Conservation (phyloP, 1,140 invertebrate genomes). For the Drosophila guanche region DNA sequence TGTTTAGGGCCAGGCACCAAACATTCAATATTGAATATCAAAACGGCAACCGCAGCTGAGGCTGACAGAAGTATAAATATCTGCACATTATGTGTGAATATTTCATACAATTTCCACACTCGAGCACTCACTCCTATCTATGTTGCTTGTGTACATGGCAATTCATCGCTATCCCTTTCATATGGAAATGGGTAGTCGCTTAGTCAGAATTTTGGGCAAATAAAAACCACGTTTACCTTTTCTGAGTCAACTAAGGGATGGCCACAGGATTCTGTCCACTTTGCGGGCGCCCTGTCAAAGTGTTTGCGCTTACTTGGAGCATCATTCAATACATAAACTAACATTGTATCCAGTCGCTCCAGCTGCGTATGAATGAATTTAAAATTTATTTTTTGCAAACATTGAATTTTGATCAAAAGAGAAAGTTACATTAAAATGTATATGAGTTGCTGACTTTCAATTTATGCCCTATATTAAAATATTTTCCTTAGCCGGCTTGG, state of each 20-base stretch:
- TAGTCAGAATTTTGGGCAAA: conserved; percentile 44
- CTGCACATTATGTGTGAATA: conserved; percentile 46
- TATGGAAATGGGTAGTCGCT: conserved; percentile 41
- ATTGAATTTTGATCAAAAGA: conserved; percentile 25
- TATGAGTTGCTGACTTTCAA: conserved; percentile 7
- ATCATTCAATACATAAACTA: conserved; percentile 33
- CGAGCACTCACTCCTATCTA: not conserved
- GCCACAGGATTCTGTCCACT: conserved; percentile 34
- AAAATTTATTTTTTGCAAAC: conserved; percentile 43
- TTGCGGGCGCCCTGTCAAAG: conserved; percentile 21
- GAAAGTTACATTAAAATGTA: not conserved
- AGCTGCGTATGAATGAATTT: conserved; percentile 37
- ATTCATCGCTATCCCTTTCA: conserved; percentile 46
- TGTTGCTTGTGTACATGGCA: conserved; percentile 16
- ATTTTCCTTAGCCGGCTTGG: no score
- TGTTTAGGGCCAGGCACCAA: conserved; percentile 44
- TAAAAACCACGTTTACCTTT: conserved; percentile 51
- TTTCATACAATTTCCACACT: conserved; percentile 31
- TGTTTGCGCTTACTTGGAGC: conserved; percentile 26
- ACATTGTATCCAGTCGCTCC: conserved; percentile 2
- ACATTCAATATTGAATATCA: conserved; percentile 62
- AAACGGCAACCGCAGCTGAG: conserved; percentile 57
- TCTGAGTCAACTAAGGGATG: conserved; percentile 13
- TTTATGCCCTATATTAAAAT: not conserved
- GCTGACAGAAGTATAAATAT: conserved; percentile 57